Percentiles rank a stretch among this genome's conserved stretches.
phyloP scores from a whole-genome alignment of 2,888 invertebrate genomes.

The Hydropsyche betteni region DNA sequence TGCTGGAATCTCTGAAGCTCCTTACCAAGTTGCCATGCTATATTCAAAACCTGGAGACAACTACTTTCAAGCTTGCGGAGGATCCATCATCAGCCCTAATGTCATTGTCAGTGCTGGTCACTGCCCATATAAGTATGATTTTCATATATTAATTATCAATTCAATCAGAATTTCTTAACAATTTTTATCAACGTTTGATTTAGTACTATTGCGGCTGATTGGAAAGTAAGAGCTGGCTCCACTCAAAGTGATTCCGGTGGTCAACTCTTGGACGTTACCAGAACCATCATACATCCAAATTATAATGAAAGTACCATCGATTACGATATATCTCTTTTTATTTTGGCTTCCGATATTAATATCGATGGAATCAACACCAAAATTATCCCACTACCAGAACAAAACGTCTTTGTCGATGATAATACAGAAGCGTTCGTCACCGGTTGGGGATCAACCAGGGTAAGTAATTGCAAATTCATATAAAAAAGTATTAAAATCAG shows the following conservation, averaged over 20 bases:
- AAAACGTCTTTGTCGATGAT: slow-evolving; percentile 24
- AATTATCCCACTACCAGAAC: slow-evolving; percentile 37
- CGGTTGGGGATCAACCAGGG: slow-evolving; percentile 42
- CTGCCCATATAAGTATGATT: slow-evolving; percentile 55
- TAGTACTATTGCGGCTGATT: neutral
- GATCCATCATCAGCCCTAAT: slow-evolving; percentile 56
- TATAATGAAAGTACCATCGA: slow-evolving; percentile 34
- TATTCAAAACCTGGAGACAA: slow-evolving; percentile 55
- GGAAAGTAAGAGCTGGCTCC: slow-evolving; percentile 31
- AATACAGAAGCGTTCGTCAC: slow-evolving; percentile 36
- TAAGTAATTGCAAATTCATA: too few relatives aligned
- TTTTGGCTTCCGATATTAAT: slow-evolving; percentile 17
- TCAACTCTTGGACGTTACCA: slow-evolving; percentile 25
- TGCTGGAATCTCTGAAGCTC: slow-evolving; percentile 60
- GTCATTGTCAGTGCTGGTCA: slow-evolving; percentile 62
- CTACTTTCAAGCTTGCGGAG: slow-evolving; percentile 59
- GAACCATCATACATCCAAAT: neutral
- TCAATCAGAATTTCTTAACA: too few relatives aligned
- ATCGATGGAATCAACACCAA: slow-evolving; percentile 34
- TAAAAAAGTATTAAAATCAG: too few relatives aligned
- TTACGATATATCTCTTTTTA: slow-evolving; percentile 38
- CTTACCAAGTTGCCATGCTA: slow-evolving; percentile 61
- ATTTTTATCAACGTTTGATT: neutral
- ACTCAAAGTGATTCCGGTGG: slow-evolving; percentile 5
- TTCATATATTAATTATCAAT: too few relatives aligned